Evolutionary conservation across 1,140 invertebrate genomes (phyloP), one percentile per base, ranked within the genome.

Genomic region (Nephila pilipes): DNA sequence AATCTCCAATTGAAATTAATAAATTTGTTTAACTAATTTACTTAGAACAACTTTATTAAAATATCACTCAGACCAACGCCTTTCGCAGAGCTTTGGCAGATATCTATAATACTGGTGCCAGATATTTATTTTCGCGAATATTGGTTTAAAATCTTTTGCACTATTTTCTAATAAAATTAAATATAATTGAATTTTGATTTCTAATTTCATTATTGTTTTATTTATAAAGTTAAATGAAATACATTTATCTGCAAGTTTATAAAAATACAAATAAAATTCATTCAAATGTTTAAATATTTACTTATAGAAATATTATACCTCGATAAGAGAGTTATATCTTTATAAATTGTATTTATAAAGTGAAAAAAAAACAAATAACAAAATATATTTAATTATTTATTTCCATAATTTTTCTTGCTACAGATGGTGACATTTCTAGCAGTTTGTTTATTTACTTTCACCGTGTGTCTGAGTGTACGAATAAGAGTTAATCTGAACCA

Each of bases 1-100:
- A 29, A 18, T 60, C 58, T 36, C 8, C 3, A 1, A 25, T 55
- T 58, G 57, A 32, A 57, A 58, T 58, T 58, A 36, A 16, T 85
- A 85, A 85, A 25, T 32, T 55, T 32, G n/a, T 32, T 55, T 22
- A 18, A 25, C 20, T 12, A 25, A n/a, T 25, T 83, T 14, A n/a
- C n/a, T 46, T 54, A 83, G 4, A 83, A 81, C 10, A 2, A 65
- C 20, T n/a, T 60, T 83, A 83, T 91, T 57, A 79, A 46, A 57
- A 91, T 58, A 85, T 87, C 55, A 16, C 57, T 83, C 32, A 83
- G 83, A 93, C 91, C 91, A 93, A 93, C 91, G 91, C 91, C 91
- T 93, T 87, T 87, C 69, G 83, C 85, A 20, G 14, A 87, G 85
- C 85, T 87, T 60, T 10, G 65, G 69, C 91, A 93, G 83, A 93